Conservation (phyloP, 2,797 vertebrate species). For the Lithobates sylvaticus region DNA sequence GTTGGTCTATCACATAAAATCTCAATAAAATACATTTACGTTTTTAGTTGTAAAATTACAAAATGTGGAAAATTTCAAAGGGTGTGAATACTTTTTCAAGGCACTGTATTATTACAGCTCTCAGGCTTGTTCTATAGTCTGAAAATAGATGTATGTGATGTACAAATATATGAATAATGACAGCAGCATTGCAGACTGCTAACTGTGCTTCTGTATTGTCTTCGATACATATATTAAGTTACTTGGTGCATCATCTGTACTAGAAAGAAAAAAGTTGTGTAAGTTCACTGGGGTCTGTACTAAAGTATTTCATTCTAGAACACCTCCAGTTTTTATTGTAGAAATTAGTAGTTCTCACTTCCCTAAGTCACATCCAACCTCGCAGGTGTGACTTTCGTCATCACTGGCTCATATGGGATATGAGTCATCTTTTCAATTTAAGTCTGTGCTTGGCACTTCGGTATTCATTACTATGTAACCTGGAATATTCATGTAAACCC, state of each 20-base stretch:
- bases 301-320: not conserved
- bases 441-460: not conserved
- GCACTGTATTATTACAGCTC: no score
- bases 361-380: conserved; percentile 47
- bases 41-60: no score
- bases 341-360: conserved; percentile 32
- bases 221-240: no score
- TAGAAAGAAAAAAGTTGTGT: not conserved
- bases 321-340: not conserved
- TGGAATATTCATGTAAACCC: not conserved
- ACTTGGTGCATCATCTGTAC: not conserved
- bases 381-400: conserved; percentile 50
- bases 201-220: no score
- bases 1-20: no score
- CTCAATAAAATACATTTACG: no score
- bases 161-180: no score
- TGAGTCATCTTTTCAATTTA: conserved; percentile 45
- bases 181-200: no score
- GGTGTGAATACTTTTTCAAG: no score
- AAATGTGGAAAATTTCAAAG: no score
- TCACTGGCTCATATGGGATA: conserved; percentile 16
- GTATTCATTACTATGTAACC: not conserved
- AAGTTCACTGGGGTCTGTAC: not conserved
- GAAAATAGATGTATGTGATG: no score
- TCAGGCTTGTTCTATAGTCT: no score